A percentile compares a stretch with the other conserved stretches of the same genome.
phyloP scores from a whole-genome alignment of 1,140 invertebrate genomes.

The Apis cerana region DNA sequence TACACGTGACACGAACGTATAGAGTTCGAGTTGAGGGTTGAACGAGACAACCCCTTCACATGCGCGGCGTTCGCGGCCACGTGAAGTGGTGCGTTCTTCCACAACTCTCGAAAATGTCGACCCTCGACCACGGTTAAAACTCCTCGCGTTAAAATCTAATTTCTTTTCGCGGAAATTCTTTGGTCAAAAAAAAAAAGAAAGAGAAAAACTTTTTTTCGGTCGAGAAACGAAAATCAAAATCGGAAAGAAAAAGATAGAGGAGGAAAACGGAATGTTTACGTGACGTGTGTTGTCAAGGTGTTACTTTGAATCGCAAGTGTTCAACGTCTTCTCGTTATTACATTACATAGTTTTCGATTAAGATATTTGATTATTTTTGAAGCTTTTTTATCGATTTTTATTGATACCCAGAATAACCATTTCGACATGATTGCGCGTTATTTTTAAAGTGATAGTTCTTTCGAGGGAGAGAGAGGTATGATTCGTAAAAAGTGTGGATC shows the following conservation, averaged over 20 bases:
- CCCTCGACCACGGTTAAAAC: conserved; percentile 52
- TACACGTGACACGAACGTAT: conserved; percentile 72
- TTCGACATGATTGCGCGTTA: not conserved
- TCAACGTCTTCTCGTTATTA: not conserved
- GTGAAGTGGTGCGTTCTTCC: conserved; percentile 63
- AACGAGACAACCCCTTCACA: conserved; percentile 76
- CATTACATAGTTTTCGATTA: not conserved
- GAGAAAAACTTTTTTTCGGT: not conserved
- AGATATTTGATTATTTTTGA: not conserved
- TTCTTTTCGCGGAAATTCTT: not conserved
- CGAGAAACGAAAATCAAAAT: not conserved
- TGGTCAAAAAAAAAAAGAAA: too few species aligned
- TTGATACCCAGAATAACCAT: not conserved
- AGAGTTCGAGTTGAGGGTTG: conserved; percentile 60
- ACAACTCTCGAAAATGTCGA: conserved; percentile 61
- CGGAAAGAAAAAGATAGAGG: not conserved
- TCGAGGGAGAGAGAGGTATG: not conserved
- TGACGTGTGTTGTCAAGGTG: not conserved
- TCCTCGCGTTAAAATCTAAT: conserved; percentile 1
- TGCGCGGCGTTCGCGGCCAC: conserved; percentile 70
- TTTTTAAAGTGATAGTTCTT: not conserved
- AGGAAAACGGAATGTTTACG: not conserved
- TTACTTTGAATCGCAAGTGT: not conserved
- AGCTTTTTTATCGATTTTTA: not conserved
- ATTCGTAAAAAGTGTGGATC: conserved; percentile 3